These are phyloP conservation scores for Drosophila putrida DNA, from an alignment of 2,888 invertebrate genomes.

Conservation along the genomic window DNA sequence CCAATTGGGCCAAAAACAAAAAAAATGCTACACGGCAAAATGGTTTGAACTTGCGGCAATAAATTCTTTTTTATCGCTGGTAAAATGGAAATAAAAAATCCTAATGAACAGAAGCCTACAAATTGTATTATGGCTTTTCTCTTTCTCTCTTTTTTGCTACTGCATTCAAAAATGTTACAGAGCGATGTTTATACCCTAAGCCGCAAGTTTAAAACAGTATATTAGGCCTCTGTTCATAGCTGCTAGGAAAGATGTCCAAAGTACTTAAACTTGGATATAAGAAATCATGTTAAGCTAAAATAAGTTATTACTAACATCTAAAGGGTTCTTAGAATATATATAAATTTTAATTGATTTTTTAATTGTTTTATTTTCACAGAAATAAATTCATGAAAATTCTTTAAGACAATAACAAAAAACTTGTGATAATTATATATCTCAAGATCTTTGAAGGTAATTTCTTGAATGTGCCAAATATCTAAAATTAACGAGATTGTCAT, in stretches of 20 bases:
- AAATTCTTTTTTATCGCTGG: slow-evolving; percentile 61
- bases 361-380: no score
- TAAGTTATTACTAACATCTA: no score
- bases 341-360: no score
- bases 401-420: no score
- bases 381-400: no score
- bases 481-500: no score
- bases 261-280: no score
- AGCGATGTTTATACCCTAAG: slow-evolving; percentile 18
- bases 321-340: no score
- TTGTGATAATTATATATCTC: no score
- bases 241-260: neutral
- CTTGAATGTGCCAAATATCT: no score
- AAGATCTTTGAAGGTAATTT: no score
- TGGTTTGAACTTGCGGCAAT: slow-evolving; percentile 75
- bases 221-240: neutral
- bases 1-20: slow-evolving; percentile 29
- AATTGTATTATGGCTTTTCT: slow-evolving; percentile 56
- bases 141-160: slow-evolving; percentile 1
- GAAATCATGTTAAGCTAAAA: no score
- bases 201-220: neutral
- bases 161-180: slow-evolving; percentile 38
- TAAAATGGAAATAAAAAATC: slow-evolving; percentile 49
- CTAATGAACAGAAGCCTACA: slow-evolving; percentile 74
- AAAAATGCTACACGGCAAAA: slow-evolving; percentile 54